These are phyloP conservation scores for Stomorhina lunata DNA, from an alignment of 2,888 invertebrate species.

Conservation along the genomic window DNA sequence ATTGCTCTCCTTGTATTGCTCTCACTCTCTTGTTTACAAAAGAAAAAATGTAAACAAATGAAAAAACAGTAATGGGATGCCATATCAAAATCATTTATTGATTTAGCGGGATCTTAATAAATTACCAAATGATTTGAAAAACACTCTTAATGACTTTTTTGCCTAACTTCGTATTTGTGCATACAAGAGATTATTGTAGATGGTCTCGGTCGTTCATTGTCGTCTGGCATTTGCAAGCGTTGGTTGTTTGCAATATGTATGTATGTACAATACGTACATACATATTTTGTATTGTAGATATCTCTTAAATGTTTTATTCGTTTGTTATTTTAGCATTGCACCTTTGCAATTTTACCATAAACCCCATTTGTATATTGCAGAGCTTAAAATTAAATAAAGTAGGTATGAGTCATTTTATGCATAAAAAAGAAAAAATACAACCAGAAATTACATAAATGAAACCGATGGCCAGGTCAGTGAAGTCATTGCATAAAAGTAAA, in stretches of 20 bases:
- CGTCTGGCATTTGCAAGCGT: constrained; percentile 57
- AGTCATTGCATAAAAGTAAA: not conserved
- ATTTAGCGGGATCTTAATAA: too few species aligned
- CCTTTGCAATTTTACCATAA: constrained; percentile 51
- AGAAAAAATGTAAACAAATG: too few species aligned
- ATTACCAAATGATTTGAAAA: too few species aligned
- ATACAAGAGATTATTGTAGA: constrained; percentile 51
- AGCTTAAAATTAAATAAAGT: constrained; percentile 20
- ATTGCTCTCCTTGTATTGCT: too few species aligned
- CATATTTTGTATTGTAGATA: not conserved
- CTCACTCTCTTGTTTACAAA: too few species aligned
- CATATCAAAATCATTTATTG: too few species aligned
- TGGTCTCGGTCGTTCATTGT: constrained; percentile 64
- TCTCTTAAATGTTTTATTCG: constrained; percentile 3
- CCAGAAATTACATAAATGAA: constrained; percentile 10
- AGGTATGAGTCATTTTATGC: constrained; percentile 34
- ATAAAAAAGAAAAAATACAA: not conserved
- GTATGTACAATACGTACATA: constrained; percentile 7
- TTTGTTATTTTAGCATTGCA: constrained; percentile 34
- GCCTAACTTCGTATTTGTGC: not conserved
- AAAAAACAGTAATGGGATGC: too few species aligned
- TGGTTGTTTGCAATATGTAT: constrained; percentile 37
- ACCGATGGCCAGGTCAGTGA: not conserved
- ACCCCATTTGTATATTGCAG: constrained; percentile 16
- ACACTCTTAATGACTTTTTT: constrained; percentile 1